These are phyloP conservation scores for Muschampia plurimacula DNA, from an alignment of 2,888 invertebrate species.

Conservation along the genomic window DNA sequence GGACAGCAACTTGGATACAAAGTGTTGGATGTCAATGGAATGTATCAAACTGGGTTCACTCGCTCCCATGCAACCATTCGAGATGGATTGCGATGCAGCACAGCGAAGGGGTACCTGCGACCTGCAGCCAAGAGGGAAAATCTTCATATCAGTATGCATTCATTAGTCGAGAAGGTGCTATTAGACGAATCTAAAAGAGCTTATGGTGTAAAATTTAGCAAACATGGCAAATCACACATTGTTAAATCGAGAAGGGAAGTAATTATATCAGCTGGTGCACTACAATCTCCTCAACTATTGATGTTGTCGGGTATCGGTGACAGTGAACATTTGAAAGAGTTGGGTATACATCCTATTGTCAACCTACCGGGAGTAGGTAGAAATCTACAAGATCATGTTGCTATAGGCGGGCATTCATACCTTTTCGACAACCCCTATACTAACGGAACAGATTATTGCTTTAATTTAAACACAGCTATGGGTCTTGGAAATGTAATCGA, in stretches of 20 bases:
- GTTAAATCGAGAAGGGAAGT: conserved; percentile 90
- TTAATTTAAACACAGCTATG: conserved; percentile 88
- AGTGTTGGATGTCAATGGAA: conserved; percentile 91
- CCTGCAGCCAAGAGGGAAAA: conserved; percentile 88
- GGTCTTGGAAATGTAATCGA: conserved; percentile 86
- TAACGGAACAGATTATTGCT: conserved; percentile 87
- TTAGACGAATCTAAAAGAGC: conserved; percentile 87
- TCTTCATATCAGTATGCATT: conserved; percentile 89
- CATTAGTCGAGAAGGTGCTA: conserved; percentile 88
- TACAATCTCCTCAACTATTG: conserved; percentile 94
- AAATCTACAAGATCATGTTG: conserved; percentile 94
- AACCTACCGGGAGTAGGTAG: conserved; percentile 90
- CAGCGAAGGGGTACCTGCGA: conserved; percentile 93
- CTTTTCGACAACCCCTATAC: conserved; percentile 87
- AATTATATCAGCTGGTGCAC: conserved; percentile 93
- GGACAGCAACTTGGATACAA: conserved; percentile 89
- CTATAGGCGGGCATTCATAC: conserved; percentile 91
- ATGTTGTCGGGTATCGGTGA: conserved; percentile 95
- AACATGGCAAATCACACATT: conserved; percentile 80
- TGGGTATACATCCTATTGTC: conserved; percentile 86
- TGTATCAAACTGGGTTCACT: conserved; percentile 91
- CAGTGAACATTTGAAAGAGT: conserved; percentile 84
- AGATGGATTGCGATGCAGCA: conserved; percentile 92
- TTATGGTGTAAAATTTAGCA: conserved; percentile 88
- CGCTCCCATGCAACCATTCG: conserved; percentile 91